Percentiles rank a stretch among this genome's conserved stretches.
Conservation (phyloP, 2,797 vertebrate species). For the Epinephelus coioides region DNA sequence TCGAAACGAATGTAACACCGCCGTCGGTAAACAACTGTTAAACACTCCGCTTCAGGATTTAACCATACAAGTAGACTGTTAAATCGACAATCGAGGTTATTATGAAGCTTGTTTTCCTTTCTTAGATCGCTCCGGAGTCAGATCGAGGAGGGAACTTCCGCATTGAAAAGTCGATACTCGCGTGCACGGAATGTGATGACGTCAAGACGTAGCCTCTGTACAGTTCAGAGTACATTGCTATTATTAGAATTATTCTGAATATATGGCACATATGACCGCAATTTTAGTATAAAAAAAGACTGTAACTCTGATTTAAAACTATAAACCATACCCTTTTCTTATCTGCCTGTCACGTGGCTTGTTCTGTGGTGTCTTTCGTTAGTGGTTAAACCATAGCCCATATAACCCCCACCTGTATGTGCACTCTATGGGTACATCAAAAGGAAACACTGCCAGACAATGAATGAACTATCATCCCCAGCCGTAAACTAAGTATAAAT, state of each 20-base stretch:
- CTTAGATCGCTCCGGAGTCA: constrained; percentile 63
- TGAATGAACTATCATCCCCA: neutral
- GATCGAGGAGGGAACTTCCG: constrained; percentile 83
- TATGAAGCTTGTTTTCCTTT: constrained; percentile 72
- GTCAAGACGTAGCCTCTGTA: constrained; percentile 67
- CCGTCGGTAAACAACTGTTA: constrained; percentile 21
- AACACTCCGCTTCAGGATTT: neutral
- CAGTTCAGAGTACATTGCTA: neutral
- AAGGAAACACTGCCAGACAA: neutral
- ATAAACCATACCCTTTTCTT: too few species aligned
- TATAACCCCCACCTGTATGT: neutral
- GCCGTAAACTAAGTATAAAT: neutral
- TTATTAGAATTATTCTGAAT: too few species aligned
- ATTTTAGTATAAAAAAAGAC: too few species aligned
- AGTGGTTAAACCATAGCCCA: neutral
- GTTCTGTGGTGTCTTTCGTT: neutral
- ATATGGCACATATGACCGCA: too few species aligned
- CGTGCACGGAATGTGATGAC: constrained; percentile 72
- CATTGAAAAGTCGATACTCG: constrained; percentile 83
- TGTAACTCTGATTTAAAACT: too few species aligned
- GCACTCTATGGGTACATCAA: neutral
- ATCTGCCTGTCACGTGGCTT: neutral
- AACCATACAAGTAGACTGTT: neutral
- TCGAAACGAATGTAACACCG: constrained; percentile 39
- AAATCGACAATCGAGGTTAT: constrained; percentile 24